phyloP scores from a whole-genome alignment of 2,888 invertebrate species.

The Saturnia japonica region DNA sequence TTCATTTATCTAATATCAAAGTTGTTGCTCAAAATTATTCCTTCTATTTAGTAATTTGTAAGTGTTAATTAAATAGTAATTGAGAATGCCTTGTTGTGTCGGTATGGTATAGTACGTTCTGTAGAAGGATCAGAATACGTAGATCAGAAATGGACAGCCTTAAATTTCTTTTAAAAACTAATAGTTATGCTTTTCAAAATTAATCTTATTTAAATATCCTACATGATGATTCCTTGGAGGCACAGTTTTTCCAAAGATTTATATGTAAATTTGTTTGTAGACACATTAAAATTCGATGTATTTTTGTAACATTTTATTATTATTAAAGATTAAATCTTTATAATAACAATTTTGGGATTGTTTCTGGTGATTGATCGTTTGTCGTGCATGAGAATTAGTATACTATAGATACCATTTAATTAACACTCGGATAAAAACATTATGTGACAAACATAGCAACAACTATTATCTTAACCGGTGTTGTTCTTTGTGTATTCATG shows the following conservation, averaged over 20 bases:
- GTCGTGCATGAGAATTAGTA: background rate
- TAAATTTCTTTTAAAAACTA: background rate
- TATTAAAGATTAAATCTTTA: background rate
- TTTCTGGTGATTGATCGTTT: background rate
- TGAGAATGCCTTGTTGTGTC: background rate
- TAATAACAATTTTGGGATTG: too few relatives aligned
- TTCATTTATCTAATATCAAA: background rate
- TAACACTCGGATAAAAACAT: constrained; percentile 1
- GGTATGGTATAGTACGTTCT: background rate
- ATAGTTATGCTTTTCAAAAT: background rate
- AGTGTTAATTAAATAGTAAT: constrained; percentile 10
- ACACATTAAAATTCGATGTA: background rate
- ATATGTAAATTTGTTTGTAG: background rate
- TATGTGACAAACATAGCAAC: background rate
- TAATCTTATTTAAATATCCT: background rate
- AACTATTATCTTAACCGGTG: constrained; percentile 15
- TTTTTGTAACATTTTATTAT: background rate
- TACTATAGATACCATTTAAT: constrained; percentile 7
- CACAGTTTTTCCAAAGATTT: background rate
- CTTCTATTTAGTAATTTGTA: background rate
- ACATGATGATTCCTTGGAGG: background rate
- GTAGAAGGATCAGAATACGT: background rate
- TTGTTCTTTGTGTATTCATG: constrained; percentile 17
- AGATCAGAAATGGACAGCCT: background rate
- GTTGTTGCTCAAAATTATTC: background rate